A percentile compares a stretch with the other conserved stretches of the same genome.
These are phyloP conservation scores for Dermatophagoides farinae DNA, from an alignment of 1,140 invertebrate species.

Conservation along the genomic window DNA sequence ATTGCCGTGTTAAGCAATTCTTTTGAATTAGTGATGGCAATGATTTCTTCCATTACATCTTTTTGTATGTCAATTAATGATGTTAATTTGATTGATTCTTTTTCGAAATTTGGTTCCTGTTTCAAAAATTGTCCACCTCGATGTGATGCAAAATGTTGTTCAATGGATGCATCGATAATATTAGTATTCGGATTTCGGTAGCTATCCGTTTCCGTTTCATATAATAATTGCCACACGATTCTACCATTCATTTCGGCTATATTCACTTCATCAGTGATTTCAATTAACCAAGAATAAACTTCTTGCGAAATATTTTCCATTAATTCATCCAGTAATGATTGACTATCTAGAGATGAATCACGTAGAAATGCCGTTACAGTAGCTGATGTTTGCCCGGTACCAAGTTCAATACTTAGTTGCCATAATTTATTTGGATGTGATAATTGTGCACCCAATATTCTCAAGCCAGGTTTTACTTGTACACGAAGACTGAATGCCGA, in stretches of 20 bases:
- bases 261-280: slow-evolving; percentile 54
- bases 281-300: slow-evolving; percentile 69
- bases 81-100: slow-evolving; percentile 45
- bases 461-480: slow-evolving; percentile 58
- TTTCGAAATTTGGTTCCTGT: slow-evolving; percentile 28
- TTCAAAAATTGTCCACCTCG: not conserved
- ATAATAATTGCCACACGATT: slow-evolving; percentile 55
- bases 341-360: slow-evolving; percentile 9
- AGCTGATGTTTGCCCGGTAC: slow-evolving; percentile 55
- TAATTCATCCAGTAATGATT: slow-evolving; percentile 3
- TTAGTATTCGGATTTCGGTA: too few relatives aligned
- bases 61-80: slow-evolving; percentile 71
- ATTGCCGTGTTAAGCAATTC: slow-evolving; percentile 75
- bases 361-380: slow-evolving; percentile 58
- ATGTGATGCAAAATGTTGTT: too few relatives aligned
- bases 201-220: slow-evolving; percentile 25
- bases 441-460: slow-evolving; percentile 54
- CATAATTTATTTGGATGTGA: slow-evolving; percentile 40
- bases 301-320: slow-evolving; percentile 36
- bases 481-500: slow-evolving; percentile 63
- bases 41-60: slow-evolving; percentile 75
- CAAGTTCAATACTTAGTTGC: slow-evolving; percentile 61
- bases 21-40: slow-evolving; percentile 76
- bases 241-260: slow-evolving; percentile 48
- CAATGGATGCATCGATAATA: too few relatives aligned